Conservation (phyloP, 2,888 invertebrate species). For the Lasioglossum morio region DNA sequence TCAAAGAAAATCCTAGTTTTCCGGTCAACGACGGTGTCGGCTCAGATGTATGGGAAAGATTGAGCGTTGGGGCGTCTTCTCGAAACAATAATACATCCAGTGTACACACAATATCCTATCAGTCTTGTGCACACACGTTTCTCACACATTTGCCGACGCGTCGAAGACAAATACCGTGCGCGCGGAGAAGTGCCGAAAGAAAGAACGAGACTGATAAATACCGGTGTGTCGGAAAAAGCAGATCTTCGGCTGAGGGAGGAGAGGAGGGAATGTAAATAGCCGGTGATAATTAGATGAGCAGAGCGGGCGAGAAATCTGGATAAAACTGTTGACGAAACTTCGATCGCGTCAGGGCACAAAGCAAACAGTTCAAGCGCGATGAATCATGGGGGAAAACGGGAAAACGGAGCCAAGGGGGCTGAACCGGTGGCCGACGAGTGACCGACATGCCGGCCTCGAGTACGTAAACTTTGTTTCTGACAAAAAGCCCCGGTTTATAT, state of each 20-base stretch:
- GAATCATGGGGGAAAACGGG: slow-evolving; percentile 13
- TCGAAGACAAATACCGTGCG: slow-evolving; percentile 3
- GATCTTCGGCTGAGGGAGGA: background rate
- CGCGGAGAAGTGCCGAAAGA: background rate
- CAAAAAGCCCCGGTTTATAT: slow-evolving; percentile 41
- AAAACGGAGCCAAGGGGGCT: slow-evolving; percentile 1
- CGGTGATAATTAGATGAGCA: slow-evolving; percentile 3
- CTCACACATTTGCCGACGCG: slow-evolving; percentile 8
- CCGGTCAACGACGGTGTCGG: background rate
- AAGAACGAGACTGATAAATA: slow-evolving; percentile 10
- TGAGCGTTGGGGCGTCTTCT: background rate
- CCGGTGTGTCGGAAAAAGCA: background rate
- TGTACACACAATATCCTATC: slow-evolving; percentile 11
- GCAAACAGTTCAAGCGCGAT: slow-evolving; percentile 20
- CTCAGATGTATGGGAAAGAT: background rate
- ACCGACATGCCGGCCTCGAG: slow-evolving; percentile 45
- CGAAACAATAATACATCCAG: background rate
- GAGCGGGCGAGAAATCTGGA: slow-evolving; percentile 1
- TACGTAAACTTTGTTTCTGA: slow-evolving; percentile 50
- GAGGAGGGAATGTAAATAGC: background rate
- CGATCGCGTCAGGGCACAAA: background rate
- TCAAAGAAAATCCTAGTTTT: background rate
- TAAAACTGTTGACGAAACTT: slow-evolving; percentile 25
- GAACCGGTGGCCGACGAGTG: slow-evolving; percentile 39
- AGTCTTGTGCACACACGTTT: slow-evolving; percentile 4